A percentile compares a stretch with the other conserved stretches of the same genome.
These are phyloP conservation scores for Exaiptasia diaphana DNA, from an alignment of 64 coral and sea anemone species.

Conservation along the genomic window DNA sequence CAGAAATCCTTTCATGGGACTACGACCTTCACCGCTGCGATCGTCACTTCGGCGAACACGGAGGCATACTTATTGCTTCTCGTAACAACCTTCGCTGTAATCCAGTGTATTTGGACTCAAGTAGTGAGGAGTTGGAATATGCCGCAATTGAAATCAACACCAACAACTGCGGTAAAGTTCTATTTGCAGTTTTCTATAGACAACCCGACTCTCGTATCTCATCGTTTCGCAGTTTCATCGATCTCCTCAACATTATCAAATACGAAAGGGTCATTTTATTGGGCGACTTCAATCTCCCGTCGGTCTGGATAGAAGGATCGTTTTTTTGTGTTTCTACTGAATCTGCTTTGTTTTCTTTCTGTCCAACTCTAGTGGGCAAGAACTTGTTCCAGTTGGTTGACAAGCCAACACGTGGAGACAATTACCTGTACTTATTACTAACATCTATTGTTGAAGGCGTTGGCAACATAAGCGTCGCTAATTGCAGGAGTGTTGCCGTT, in stretches of 20 bases:
- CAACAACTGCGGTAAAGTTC: neutral
- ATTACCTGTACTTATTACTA: neutral
- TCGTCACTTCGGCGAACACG: constrained; percentile 9
- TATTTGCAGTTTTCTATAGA: neutral
- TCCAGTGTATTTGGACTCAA: neutral
- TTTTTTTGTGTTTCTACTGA: neutral
- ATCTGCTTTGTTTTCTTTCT: neutral
- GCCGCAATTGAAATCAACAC: neutral
- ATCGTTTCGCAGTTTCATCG: neutral
- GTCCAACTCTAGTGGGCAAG: neutral
- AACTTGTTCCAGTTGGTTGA: neutral
- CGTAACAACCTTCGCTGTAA: neutral
- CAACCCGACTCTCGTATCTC: neutral
- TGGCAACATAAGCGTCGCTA: constrained; percentile 4
- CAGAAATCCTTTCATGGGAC: constrained; percentile 34
- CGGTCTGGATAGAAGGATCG: neutral
- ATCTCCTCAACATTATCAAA: neutral
- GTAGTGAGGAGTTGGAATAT: neutral
- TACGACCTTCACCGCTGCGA: constrained; percentile 47
- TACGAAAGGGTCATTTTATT: neutral
- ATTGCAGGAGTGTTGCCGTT: neutral
- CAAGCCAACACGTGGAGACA: constrained; percentile 5
- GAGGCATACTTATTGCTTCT: constrained; percentile 27
- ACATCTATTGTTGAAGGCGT: neutral
- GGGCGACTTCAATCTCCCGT: neutral